Evolutionary conservation across 1,140 invertebrate genomes (phyloP).

Genomic region (Pteromalus puparum): DNA sequence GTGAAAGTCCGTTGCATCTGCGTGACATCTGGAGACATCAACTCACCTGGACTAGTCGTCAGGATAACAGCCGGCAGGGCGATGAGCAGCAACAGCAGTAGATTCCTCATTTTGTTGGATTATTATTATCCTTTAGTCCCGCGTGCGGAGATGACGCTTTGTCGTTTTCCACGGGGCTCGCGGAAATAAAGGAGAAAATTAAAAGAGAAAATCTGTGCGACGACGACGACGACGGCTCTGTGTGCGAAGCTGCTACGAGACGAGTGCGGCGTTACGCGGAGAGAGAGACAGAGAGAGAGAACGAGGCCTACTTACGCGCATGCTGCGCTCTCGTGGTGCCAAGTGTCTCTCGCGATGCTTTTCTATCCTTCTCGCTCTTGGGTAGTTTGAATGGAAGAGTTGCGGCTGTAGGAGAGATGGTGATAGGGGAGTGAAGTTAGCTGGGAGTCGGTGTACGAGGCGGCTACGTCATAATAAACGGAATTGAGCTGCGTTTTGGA

Average conservation of each 20-base stretch:
- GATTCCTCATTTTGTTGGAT: conserved; percentile 75
- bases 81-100: conserved; percentile 76
- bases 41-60: conserved; percentile 76
- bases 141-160: not conserved
- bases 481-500: too few relatives aligned
- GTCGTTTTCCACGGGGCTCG: not conserved
- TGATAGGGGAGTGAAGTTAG: not conserved
- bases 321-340: not conserved
- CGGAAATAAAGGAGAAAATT: conserved; percentile 1
- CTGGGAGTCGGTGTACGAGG: not conserved
- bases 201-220: not conserved
- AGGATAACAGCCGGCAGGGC: conserved; percentile 77
- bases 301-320: conserved; percentile 1
- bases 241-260: not conserved
- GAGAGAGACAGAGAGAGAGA: not conserved
- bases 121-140: not conserved
- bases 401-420: not conserved
- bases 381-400: not conserved
- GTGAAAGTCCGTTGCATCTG: not conserved
- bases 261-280: not conserved
- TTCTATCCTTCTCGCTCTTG: not conserved
- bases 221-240: not conserved
- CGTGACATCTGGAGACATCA: conserved; percentile 31
- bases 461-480: not conserved
- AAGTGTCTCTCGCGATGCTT: not conserved